Conservation (phyloP, 2,113 vertebrate species). For the Dissostichus mawsoni region DNA sequence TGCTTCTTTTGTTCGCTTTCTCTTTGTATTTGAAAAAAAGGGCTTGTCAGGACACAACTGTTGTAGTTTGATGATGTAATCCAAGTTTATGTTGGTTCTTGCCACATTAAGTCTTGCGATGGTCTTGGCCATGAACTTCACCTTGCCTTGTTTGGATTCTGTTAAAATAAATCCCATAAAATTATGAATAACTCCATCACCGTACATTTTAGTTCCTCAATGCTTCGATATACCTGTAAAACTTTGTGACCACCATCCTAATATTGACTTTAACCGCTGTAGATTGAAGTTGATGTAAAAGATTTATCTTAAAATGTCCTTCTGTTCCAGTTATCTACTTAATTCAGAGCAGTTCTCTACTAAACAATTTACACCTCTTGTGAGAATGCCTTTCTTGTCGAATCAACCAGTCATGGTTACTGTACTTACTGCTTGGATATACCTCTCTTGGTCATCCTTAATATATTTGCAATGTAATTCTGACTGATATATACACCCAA, state of each 20-base stretch:
- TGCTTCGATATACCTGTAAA: neutral
- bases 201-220: neutral
- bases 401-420: constrained; percentile 10
- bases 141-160: neutral
- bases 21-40: neutral
- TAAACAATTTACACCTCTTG: neutral
- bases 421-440: neutral
- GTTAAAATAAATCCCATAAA: neutral
- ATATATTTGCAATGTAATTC: neutral
- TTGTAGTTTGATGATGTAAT: neutral
- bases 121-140: no score
- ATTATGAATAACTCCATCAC: neutral
- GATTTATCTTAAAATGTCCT: neutral
- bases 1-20: neutral
- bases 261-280: neutral
- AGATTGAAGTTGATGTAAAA: neutral
- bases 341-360: neutral
- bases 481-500: constrained; percentile 10
- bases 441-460: neutral
- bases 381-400: neutral
- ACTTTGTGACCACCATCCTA: no score
- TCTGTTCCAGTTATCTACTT: neutral
- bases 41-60: neutral
- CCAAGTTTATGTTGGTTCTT: neutral
- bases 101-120: no score